Evolutionary conservation across 2,888 invertebrate species (phyloP), one percentile per base, ranked within the genome.

Genomic region (Coleophora deauratella): DNA sequence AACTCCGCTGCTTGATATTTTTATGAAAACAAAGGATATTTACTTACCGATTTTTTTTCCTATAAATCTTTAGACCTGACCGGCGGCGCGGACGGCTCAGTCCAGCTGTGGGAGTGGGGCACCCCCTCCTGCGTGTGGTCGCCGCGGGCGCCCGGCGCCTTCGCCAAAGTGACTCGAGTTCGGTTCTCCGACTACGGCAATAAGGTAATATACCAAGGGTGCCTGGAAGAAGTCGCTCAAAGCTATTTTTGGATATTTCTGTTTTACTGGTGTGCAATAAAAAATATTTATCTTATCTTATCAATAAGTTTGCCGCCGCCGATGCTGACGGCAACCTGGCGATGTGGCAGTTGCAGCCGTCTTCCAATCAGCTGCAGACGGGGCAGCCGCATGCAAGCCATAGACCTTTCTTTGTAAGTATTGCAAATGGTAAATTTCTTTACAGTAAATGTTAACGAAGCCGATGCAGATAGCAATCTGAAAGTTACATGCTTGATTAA

Each of bases 61-160:
- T 21, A 6, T 4, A 21, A n/a, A n/a, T n/a, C n/a, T 21, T 28
- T 61, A 95, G 95, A 98, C 82, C 81, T 98, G 57, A 96, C 97
- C 34, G 98, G 98, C 42, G 94, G 96, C 9, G 96, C 96, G 68
- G 98, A 98, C 82, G 98, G 98, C 8, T 97, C 97, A 0, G 97
- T 98, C 1, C 93, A 95, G 54, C 88, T 98, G 50, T 97, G 99
- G 98, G 99, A 99, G 84, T 99, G 99, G 98, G 97, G 96, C 7
- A 98, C 98, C 77, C 90, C 92, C 38, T 93, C 94, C 47, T 93
- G 95, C 33, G 94, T 98, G 10, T 94, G 96, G 62, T 92, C 93
- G 14, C 97, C 97, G 1, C 89, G 98, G 32, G 92, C 95, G n/a
- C 91, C 97, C 0, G 98, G 98, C 28, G 97, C 98, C 4, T 97